Evolutionary conservation across 1,140 invertebrate species (phyloP), one percentile per base, ranked within the genome.

Genomic region (Trichomalopsis sarcophagae): DNA sequence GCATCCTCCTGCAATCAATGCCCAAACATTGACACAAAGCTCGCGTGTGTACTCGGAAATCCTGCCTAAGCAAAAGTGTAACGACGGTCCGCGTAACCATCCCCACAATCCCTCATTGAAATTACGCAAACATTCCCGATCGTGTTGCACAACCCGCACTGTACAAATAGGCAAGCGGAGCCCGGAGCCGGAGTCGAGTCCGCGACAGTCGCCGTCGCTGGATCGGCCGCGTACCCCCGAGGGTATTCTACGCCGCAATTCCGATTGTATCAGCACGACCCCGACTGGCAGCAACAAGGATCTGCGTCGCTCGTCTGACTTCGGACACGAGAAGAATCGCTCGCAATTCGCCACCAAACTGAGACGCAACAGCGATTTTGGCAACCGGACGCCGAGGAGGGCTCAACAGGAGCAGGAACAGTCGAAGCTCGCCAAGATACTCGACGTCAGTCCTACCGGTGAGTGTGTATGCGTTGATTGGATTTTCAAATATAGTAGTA

Each of bases 341-440:
- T 92, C 92, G n/a, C 92, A 93, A 13, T 93, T 93, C 10, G 91
- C 92, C 10, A 90, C 87, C 9, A 92, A 91, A 77, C 79, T 93
- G 1, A 89, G 92, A 50, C 89, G 92, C 11, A 92, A 93, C 78
- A 92, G 92, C 50, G 92, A 93, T 83, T 93, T 91, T 66, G 90
- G 90, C 1, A 92, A 92, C 30, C 87, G 91, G 47, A 90, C 90
- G 23, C 91, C 91, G 1, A 91, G 89, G 68, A 87, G 91, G 81
- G 88, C 90, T 86, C 86, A 87, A 0, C 85, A 87, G 0, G 68
- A 86, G 0, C 89, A 88, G 0, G 90, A 91, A 6, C 86, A 87
- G 13, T 66, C 79, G 1, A 90, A 87, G 82, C 88, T 93, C 40
- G 85, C 92, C 2, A 90, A 87, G 80, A 88, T 93, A 21, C 74